Conservation (phyloP, 2,797 vertebrate species). For the Chrysocyon brachyurus region DNA sequence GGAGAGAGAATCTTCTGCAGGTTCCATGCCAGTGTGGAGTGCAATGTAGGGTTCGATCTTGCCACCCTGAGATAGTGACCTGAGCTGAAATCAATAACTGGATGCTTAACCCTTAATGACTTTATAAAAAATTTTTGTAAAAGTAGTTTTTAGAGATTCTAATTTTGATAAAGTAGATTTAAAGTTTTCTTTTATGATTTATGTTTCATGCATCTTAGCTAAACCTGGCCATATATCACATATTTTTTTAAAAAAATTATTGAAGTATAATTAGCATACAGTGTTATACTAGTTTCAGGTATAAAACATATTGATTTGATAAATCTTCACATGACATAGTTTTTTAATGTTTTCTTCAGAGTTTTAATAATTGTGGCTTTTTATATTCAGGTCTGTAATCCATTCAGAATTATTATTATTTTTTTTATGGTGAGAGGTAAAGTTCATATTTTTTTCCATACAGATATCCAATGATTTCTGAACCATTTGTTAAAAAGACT, state of each 20-base stretch:
- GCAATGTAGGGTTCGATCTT: not conserved
- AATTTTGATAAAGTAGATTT: slow-evolving; percentile 4
- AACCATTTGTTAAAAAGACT: not conserved
- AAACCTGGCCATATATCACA: not conserved
- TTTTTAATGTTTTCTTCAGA: not conserved
- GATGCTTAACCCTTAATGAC: not conserved
- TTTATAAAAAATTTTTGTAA: not conserved
- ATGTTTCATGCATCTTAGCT: not conserved
- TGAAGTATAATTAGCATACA: not conserved
- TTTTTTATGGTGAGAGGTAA: not conserved
- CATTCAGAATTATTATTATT: not conserved
- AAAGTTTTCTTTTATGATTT: not conserved
- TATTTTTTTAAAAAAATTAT: not conserved
- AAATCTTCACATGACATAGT: not conserved
- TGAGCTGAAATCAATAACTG: not conserved
- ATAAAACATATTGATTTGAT: not conserved
- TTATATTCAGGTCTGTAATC: not conserved
- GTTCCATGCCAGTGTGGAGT: not conserved
- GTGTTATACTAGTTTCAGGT: not conserved
- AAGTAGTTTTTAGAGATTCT: not conserved
- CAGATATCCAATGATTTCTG: not conserved
- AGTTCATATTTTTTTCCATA: not conserved
- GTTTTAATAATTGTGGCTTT: not conserved
- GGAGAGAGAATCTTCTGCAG: not conserved
- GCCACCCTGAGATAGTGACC: not conserved